phyloP scores from a whole-genome alignment of 1,140 invertebrate species.

The Anastrepha obliqua region DNA sequence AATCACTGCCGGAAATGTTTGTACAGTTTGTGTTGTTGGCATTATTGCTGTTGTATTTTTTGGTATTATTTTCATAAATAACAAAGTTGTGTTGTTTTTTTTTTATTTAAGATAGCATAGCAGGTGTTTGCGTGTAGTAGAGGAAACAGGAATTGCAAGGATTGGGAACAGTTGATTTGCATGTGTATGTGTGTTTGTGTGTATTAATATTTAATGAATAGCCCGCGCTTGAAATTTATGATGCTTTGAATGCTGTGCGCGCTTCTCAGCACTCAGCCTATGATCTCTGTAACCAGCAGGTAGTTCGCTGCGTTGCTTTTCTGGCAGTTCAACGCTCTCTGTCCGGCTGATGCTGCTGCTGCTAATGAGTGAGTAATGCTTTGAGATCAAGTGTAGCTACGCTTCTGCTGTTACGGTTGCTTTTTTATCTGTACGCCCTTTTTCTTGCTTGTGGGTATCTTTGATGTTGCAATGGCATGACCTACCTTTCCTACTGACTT shows the following conservation, averaged over 20 bases:
- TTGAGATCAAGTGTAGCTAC: not conserved
- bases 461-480: not conserved
- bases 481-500: not conserved
- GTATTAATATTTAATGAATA: not conserved
- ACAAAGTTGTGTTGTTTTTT: not conserved
- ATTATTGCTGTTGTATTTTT: not conserved
- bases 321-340: not conserved
- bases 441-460: not conserved
- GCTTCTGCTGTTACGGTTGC: not conserved
- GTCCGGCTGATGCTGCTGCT: not conserved
- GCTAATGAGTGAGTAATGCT: not conserved
- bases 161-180: not conserved
- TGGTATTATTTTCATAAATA: not conserved
- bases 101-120: not conserved
- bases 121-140: not conserved
- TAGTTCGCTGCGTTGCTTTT: not conserved
- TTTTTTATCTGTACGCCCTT: not conserved
- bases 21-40: not conserved
- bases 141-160: not conserved
- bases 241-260: no score
- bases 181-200: not conserved
- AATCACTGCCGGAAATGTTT: slow-evolving; percentile 41
- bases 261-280: not conserved
- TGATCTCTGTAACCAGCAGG: slow-evolving; percentile 14
- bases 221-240: not conserved